Conservation (phyloP, 2,888 invertebrate species). For the Tinea trinotella region DNA sequence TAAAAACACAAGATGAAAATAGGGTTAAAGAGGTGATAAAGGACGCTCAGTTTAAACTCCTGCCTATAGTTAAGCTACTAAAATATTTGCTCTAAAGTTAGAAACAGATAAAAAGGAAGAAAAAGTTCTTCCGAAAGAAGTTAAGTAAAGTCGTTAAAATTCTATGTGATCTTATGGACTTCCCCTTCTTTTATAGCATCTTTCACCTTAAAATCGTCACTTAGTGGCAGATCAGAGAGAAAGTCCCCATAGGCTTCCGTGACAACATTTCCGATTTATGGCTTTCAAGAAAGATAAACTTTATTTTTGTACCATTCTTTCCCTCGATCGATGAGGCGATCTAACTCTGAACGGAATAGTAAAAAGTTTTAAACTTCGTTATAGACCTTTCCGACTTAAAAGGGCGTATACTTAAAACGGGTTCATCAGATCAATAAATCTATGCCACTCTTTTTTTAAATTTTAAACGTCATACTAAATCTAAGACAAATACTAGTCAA, state of each 20-base stretch:
- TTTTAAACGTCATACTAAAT: neutral
- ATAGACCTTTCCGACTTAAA: constrained; percentile 2
- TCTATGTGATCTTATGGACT: neutral
- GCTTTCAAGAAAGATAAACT: constrained; percentile 1
- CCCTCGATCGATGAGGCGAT: constrained; percentile 9
- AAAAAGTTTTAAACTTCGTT: constrained; percentile 5
- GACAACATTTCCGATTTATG: constrained; percentile 4
- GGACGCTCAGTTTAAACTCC: too few relatives aligned
- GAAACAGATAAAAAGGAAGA: too few relatives aligned
- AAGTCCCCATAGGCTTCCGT: neutral
- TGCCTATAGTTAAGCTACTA: too few relatives aligned
- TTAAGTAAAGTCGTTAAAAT: too few relatives aligned
- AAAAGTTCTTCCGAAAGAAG: too few relatives aligned
- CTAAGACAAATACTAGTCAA: too few relatives aligned
- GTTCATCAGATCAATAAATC: neutral
- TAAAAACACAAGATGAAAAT: too few relatives aligned
- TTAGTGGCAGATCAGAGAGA: constrained; percentile 6
- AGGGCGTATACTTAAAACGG: neutral
- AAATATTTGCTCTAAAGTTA: too few relatives aligned
- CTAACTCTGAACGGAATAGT: constrained; percentile 13
- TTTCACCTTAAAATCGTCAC: neutral
- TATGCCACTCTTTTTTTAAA: neutral
- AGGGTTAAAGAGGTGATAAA: too few relatives aligned
- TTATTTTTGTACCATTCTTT: constrained; percentile 5
- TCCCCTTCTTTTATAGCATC: neutral